Conservation (phyloP, 2,888 invertebrate species). For the Morpho helenor region DNA sequence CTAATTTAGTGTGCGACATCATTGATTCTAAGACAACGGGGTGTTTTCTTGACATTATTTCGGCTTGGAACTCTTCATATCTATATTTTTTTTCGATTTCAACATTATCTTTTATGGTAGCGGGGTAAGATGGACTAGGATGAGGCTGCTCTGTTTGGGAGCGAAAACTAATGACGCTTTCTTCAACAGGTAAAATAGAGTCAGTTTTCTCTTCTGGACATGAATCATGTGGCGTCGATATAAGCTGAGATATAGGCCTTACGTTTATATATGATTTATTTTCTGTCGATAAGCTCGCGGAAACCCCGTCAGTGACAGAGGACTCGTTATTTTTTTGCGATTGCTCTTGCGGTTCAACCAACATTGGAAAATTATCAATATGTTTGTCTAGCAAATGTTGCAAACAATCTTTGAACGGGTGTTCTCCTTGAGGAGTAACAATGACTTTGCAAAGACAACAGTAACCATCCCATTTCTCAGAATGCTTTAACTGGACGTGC, state of each 20-base stretch:
- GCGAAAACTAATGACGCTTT: conserved; percentile 77
- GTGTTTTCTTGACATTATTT: conserved; percentile 57
- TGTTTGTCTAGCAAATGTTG: conserved; percentile 66
- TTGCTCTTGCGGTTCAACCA: conserved; percentile 29
- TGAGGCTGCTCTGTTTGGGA: conserved; percentile 28
- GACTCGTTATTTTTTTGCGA: conserved; percentile 15
- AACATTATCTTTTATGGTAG: conserved; percentile 22
- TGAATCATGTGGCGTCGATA: conserved; percentile 33
- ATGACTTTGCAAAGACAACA: conserved; percentile 73
- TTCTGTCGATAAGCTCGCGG: conserved; percentile 11
- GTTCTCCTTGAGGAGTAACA: conserved; percentile 56
- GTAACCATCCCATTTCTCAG: conserved; percentile 76
- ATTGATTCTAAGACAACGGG: conserved; percentile 65
- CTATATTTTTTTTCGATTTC: conserved; percentile 33
- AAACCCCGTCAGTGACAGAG: conserved; percentile 6
- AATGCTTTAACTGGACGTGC: conserved; percentile 61
- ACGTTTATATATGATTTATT: conserved; percentile 48
- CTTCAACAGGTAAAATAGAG: conserved; percentile 58
- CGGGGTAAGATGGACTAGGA: conserved; percentile 32
- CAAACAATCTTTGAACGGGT: conserved; percentile 58
- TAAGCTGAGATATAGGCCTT: conserved; percentile 60
- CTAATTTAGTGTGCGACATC: conserved; percentile 64
- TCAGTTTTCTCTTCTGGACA: conserved; percentile 21
- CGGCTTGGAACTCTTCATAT: conserved; percentile 57
- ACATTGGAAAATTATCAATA: conserved; percentile 57